Evolutionary conservation across 53 echinoderm and acorn worm genomes (phyloP).

Genomic region (Crossaster papposus): DNA sequence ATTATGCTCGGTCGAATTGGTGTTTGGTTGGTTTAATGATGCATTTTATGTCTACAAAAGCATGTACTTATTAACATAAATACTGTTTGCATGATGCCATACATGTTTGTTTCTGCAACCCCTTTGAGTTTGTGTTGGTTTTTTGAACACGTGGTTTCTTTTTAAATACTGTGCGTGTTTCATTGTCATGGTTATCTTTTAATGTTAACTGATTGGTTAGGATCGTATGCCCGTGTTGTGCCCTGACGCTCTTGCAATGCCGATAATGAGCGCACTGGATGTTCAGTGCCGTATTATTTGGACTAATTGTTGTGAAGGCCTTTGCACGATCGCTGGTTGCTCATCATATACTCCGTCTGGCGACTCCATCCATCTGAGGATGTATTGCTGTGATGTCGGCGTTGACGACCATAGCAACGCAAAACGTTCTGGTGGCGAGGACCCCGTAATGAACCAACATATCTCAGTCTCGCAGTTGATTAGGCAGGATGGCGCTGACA

Average conservation of each 20-base stretch:
- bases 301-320: conserved; percentile 2
- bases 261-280: neutral
- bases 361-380: neutral
- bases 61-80: neutral
- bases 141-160: neutral
- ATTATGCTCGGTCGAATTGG: neutral
- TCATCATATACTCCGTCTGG: conserved; percentile 9
- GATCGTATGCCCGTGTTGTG: neutral
- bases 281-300: neutral
- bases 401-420: conserved; percentile 41
- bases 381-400: neutral
- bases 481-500: conserved; percentile 6
- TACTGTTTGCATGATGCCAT: neutral
- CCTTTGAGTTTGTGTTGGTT: neutral
- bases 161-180: neutral
- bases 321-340: neutral
- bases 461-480: conserved; percentile 31
- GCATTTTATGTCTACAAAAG: neutral
- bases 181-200: neutral
- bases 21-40: neutral
- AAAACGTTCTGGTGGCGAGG: neutral
- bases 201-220: neutral
- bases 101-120: neutral
- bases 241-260: conserved; percentile 1
- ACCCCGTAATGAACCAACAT: conserved; percentile 17